These are phyloP conservation scores for Chrysolina haemoptera DNA, from an alignment of 2,888 invertebrate genomes.

Conservation along the genomic window DNA sequence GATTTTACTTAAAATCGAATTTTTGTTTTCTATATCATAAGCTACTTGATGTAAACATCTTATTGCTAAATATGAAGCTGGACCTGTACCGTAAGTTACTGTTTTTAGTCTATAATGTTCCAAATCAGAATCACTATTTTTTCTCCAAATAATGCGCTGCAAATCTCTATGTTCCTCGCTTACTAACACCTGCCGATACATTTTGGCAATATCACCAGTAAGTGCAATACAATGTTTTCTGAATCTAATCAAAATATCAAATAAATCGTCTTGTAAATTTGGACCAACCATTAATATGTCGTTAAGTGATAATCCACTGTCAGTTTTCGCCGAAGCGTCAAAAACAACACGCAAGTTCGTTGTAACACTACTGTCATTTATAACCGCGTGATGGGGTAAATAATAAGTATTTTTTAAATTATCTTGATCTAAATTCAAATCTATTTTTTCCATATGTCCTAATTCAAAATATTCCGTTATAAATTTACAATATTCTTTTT, in stretches of 20 bases:
- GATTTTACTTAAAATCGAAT: conserved; percentile 24
- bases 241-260: conserved; percentile 27
- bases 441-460: conserved; percentile 37
- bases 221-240: conserved; percentile 30
- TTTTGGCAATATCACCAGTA: conserved; percentile 36
- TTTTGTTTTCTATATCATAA: conserved; percentile 11
- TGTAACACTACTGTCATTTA: conserved; percentile 29
- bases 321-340: conserved; percentile 54
- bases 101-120: conserved; percentile 30
- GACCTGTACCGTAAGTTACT: conserved; percentile 35
- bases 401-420: conserved; percentile 26
- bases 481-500: conserved; percentile 37
- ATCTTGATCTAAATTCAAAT: neutral
- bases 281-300: conserved; percentile 36
- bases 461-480: conserved; percentile 39
- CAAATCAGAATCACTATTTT: neutral
- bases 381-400: conserved; percentile 36
- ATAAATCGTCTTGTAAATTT: conserved; percentile 22
- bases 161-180: conserved; percentile 16
- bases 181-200: neutral
- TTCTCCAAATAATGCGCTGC: conserved; percentile 64
- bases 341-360: conserved; percentile 36
- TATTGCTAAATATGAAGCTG: conserved; percentile 37
- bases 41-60: conserved; percentile 41
- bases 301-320: conserved; percentile 35